Evolutionary conservation across 2,113 vertebrate species (phyloP).

Genomic region (Barnardius zonarius): DNA sequence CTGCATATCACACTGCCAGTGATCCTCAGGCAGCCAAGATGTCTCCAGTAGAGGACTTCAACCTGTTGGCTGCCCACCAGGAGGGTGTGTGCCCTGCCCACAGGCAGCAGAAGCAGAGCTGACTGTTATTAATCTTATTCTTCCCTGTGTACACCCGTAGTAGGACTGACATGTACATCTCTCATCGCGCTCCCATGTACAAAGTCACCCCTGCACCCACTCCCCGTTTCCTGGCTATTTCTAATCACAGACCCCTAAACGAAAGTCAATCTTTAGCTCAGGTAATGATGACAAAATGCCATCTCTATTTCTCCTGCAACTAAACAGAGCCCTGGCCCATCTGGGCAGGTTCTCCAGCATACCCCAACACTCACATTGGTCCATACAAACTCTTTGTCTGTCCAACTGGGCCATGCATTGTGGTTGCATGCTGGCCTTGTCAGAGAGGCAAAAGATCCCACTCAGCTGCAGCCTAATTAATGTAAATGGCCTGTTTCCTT

Average conservation of each 20-base stretch:
- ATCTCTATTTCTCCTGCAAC: background rate
- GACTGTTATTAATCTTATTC: background rate
- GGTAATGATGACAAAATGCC: background rate
- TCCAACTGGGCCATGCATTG: background rate
- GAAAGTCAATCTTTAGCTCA: background rate
- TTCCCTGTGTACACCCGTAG: background rate
- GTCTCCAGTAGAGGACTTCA: conserved; percentile 28
- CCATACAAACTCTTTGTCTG: background rate
- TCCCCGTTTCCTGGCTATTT: background rate
- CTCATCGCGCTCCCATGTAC: fast-evolving
- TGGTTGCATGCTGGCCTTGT: background rate
- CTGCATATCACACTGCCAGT: background rate
- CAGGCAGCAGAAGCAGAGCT: background rate
- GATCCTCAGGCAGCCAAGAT: background rate
- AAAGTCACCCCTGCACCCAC: background rate
- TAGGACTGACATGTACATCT: fast-evolving
- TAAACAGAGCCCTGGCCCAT: background rate
- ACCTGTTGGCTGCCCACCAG: background rate
- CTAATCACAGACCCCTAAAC: background rate
- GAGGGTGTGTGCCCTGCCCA: background rate
- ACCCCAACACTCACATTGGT: background rate
- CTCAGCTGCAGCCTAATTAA: background rate
- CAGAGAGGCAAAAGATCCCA: background rate
- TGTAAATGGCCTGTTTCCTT: background rate
- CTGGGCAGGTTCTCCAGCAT: background rate